Percentiles rank a stretch among this genome's conserved stretches.
Evolutionary conservation across 2,797 vertebrate species (phyloP).

Genomic region (Artibeus lituratus): DNA sequence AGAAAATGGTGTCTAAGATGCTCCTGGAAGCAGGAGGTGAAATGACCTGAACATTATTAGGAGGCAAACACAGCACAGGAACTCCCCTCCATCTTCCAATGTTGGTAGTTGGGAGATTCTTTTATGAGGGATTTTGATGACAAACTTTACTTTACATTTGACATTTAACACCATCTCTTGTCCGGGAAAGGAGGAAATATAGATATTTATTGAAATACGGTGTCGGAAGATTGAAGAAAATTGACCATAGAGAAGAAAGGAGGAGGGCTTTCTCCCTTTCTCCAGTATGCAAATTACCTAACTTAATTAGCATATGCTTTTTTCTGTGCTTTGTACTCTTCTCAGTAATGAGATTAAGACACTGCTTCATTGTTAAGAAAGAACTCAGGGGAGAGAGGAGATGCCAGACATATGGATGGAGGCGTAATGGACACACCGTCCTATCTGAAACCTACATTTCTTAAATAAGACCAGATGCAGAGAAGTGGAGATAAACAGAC

Average conservation of each 20-base stretch:
- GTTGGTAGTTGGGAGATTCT: slow-evolving; percentile 47
- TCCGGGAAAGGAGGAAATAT: slow-evolving; percentile 73
- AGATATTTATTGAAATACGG: slow-evolving; percentile 77
- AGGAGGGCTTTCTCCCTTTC: not conserved
- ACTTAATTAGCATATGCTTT: slow-evolving; percentile 63
- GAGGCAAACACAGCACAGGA: not conserved
- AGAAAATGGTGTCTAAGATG: not conserved
- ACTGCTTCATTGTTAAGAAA: slow-evolving; percentile 33
- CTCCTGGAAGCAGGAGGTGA: not conserved
- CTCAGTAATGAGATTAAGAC: slow-evolving; percentile 68
- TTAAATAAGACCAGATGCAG: not conserved
- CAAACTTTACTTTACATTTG: slow-evolving; percentile 81
- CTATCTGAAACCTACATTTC: not conserved
- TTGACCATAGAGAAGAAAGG: slow-evolving; percentile 65
- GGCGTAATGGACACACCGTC: not conserved
- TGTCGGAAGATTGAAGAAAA: slow-evolving; percentile 70
- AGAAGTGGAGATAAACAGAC: not conserved
- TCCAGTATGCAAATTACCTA: slow-evolving; percentile 60
- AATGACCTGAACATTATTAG: not conserved
- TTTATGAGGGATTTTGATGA: slow-evolving; percentile 79
- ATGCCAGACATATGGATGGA: not conserved
- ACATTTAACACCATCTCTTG: slow-evolving; percentile 81
- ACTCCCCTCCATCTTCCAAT: slow-evolving; percentile 22
- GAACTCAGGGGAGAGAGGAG: slow-evolving; percentile 45
- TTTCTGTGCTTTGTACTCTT: slow-evolving; percentile 56